These are phyloP conservation scores for Ispidina picta DNA, from an alignment of 2,797 vertebrate genomes.

Conservation along the genomic window DNA sequence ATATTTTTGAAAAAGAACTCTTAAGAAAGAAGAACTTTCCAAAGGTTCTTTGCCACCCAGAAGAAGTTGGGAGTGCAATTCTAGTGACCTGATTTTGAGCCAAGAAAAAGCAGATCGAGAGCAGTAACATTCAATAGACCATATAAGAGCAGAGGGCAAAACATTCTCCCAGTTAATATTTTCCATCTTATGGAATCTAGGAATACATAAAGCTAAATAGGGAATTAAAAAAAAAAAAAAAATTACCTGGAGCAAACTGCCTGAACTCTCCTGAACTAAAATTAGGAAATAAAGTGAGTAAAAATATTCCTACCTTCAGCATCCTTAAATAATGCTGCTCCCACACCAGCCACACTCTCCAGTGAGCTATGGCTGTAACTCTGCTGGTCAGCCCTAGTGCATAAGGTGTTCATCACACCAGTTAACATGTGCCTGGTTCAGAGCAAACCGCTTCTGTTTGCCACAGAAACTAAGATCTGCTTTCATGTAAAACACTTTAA, in stretches of 20 bases:
- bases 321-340: neutral
- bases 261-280: neutral
- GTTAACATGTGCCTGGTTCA: neutral
- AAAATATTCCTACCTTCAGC: neutral
- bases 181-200: conserved; percentile 38
- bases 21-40: neutral
- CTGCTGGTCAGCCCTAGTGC: neutral
- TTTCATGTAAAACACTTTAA: conserved; percentile 1
- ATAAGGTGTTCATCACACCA: rapidly evolving
- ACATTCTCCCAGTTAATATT: neutral
- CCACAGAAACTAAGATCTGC: neutral
- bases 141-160: neutral
- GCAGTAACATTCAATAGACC: neutral
- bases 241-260: neutral
- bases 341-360: neutral
- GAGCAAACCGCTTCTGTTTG: neutral
- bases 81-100: neutral
- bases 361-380: neutral
- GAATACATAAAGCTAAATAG: conserved; percentile 14
- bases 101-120: conserved; percentile 29
- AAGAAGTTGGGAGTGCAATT: neutral
- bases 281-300: neutral
- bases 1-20: neutral
- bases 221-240: neutral
- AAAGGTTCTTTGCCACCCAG: conserved; percentile 15